Evolutionary conservation across 1,140 invertebrate species (phyloP).

Genomic region (Pseudomyrmex flavicornis): DNA sequence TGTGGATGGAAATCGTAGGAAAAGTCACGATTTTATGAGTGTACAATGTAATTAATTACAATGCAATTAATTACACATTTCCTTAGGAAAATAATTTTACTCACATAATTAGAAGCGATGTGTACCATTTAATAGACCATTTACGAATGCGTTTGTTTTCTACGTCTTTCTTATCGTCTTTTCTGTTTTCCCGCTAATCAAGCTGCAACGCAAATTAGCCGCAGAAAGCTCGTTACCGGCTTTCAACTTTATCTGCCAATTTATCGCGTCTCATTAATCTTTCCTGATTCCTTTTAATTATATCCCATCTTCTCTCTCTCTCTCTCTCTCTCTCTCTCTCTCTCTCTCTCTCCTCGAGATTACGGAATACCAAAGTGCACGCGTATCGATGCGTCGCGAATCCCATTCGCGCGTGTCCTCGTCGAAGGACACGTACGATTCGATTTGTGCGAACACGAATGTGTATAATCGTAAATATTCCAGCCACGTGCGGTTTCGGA

Average conservation of each 20-base stretch:
- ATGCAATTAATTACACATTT: neutral
- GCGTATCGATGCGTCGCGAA: neutral
- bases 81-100: neutral
- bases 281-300: constrained; percentile 29
- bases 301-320: neutral
- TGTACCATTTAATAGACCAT: neutral
- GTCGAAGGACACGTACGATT: constrained; percentile 1
- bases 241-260: constrained; percentile 36
- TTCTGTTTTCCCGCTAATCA: constrained; percentile 29
- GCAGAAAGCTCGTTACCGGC: constrained; percentile 4
- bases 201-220: constrained; percentile 27
- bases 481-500: neutral
- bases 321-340: neutral
- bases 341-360: neutral
- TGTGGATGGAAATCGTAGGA: neutral
- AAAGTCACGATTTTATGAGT: neutral
- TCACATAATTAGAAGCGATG: neutral
- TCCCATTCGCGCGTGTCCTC: constrained; percentile 21
- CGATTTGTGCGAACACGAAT: neutral
- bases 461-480: neutral
- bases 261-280: constrained; percentile 22
- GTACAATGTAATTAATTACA: too few relatives aligned
- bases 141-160: neutral
- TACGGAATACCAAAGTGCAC: constrained; percentile 19
- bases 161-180: neutral